These are phyloP conservation scores for Limenitis camilla DNA, from an alignment of 2,888 invertebrate genomes.

Conservation along the genomic window DNA sequence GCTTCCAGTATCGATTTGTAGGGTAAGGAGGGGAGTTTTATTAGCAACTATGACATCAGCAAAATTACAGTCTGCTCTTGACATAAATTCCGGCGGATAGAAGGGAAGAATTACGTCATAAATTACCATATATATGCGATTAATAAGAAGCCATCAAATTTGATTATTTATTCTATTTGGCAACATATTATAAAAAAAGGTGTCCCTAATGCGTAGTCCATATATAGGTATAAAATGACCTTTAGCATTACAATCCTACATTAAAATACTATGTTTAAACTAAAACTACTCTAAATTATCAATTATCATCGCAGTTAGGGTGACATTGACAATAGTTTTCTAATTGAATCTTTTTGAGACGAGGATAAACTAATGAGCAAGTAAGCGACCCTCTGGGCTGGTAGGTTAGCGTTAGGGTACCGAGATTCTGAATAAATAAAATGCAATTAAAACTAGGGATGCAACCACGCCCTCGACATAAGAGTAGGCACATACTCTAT, in stretches of 20 bases:
- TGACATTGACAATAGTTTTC: conserved; percentile 17
- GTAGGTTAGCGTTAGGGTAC: conserved; percentile 40
- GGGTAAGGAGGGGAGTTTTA: conserved; percentile 48
- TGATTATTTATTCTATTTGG: no score
- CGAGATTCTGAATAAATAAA: conserved; percentile 66
- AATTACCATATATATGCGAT: conserved; percentile 5
- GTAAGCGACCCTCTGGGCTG: conserved; percentile 35
- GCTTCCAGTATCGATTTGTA: conserved; percentile 55
- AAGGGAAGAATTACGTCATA: conserved; percentile 7
- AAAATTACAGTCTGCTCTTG: conserved; percentile 28
- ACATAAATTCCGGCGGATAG: conserved; percentile 16
- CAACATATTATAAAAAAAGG: no score
- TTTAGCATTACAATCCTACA: no score
- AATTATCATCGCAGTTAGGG: neutral
- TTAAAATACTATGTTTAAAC: no score
- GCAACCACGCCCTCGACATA: conserved; percentile 34
- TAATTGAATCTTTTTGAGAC: conserved; percentile 33
- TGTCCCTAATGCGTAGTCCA: no score
- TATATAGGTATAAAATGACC: no score
- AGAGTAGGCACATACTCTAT: conserved; percentile 38
- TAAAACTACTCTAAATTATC: no score
- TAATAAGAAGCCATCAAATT: no score
- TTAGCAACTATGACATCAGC: conserved; percentile 52
- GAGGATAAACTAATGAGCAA: conserved; percentile 46
- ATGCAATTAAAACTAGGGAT: conserved; percentile 60